Base-by-base conservation (phyloP, 2,113 vertebrate genomes). In the Leucopternis melanops region DNA sequence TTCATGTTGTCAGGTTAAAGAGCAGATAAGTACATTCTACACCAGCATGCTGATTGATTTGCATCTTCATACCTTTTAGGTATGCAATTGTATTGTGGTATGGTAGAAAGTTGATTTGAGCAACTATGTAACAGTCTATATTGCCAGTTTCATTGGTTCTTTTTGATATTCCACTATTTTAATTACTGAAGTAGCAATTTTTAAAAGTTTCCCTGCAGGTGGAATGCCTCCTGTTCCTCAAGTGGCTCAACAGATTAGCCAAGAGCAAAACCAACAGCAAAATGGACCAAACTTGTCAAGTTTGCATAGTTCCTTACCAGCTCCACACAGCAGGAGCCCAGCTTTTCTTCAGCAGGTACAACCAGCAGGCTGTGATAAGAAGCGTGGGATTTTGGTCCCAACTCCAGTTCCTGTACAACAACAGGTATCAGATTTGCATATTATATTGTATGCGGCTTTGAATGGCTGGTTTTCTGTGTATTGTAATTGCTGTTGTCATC, bases 231-330 rank as follows among this genome's bases (percentile, higher is more conserved):
- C 98, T 36, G 98, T 97, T 75, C 98, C 98, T 52, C 98, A 98
- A 93, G 94, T 97, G 4, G 92, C 98, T 54, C 98, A 99, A 88
- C 98, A 98, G 45, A 81, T 98, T 54, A 98, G 98, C 57, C 98
- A 99, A 97, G 98, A 99, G 94, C 98, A 98, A 96, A 99, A 93
- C 72, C 98, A 98, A 91, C 98, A 98, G 77, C 98, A 98, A 67
- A 99, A 98, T 2, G 99, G 99, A 86, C 98, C 99, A 97, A 98
- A 98, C 22, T 98, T 98, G 3, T 98, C 98, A 91, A 98, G 98
- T 84, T 88, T 99, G 55, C 98, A 97, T 91, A 98, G 98, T 3
- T 99, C 98, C 7, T 98, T 98, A 3, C 98, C 98, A 3, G 93
- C 92, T 97, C 69, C 73, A 92, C 88, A 77, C 44, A 82, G 87